Evolutionary conservation across 2,797 vertebrate species (phyloP).

Genomic region (Pseudopleuronectes americanus): DNA sequence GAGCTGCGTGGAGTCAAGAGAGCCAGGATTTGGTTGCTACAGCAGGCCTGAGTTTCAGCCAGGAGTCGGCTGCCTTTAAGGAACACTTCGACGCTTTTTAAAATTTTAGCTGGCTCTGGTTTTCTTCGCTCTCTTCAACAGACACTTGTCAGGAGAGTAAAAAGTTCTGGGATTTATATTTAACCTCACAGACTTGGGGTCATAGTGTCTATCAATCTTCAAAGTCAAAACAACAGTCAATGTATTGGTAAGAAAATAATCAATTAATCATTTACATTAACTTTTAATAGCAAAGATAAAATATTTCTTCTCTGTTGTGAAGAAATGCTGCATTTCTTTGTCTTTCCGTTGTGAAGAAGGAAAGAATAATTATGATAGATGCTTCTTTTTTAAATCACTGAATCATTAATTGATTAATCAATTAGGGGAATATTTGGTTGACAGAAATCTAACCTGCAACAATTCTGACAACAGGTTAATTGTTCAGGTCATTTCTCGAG

Average conservation of each 20-base stretch:
- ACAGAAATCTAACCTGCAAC: background rate
- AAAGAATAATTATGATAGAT: too few species aligned
- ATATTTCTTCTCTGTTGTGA: background rate
- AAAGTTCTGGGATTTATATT: slow-evolving; percentile 50
- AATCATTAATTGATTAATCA: background rate
- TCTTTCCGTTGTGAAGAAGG: too few species aligned
- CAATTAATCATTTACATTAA: background rate
- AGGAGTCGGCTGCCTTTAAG: slow-evolving; percentile 76
- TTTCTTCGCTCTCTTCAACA: background rate
- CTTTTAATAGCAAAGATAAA: background rate
- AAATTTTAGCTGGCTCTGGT: slow-evolving; percentile 47
- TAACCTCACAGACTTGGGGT: slow-evolving; percentile 19
- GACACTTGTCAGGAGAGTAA: slow-evolving; percentile 24
- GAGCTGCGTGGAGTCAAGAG: slow-evolving; percentile 78
- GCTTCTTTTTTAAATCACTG: too few species aligned
- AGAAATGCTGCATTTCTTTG: slow-evolving; percentile 7
- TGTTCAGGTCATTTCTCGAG: background rate
- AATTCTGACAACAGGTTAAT: background rate
- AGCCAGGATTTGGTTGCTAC: slow-evolving; percentile 78
- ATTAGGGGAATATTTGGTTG: background rate
- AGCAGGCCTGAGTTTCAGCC: slow-evolving; percentile 77
- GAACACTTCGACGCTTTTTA: slow-evolving; percentile 67
- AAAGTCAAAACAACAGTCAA: background rate
- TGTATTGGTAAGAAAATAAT: background rate
- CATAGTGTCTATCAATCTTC: background rate